phyloP scores from a whole-genome alignment of 2,797 vertebrate species.

The Coregonus ussuriensis region DNA sequence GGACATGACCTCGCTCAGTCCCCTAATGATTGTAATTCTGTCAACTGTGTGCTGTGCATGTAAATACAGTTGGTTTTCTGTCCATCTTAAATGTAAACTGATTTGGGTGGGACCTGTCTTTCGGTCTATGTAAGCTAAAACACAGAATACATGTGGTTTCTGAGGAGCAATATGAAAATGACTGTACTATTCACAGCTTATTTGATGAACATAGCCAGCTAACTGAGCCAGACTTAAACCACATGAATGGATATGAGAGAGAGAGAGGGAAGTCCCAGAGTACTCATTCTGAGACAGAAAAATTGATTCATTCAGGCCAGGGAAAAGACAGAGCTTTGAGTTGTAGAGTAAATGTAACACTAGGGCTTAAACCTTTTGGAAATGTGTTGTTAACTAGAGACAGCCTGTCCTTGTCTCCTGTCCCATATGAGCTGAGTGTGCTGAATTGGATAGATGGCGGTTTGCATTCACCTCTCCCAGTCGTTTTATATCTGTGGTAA shows the following conservation, averaged over 20 bases:
- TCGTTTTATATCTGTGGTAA: neutral
- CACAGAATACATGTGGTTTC: neutral
- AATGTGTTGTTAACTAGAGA: neutral
- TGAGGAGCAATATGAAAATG: constrained; percentile 44
- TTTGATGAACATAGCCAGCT: constrained; percentile 45
- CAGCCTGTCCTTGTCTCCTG: neutral
- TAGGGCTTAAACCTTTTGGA: neutral
- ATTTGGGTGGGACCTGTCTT: neutral
- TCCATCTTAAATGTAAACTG: neutral
- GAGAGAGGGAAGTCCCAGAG: constrained; percentile 66
- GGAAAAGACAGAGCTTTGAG: constrained; percentile 3
- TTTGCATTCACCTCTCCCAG: neutral
- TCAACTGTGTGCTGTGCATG: neutral
- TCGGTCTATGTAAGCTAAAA: neutral
- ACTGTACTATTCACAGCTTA: constrained; percentile 45
- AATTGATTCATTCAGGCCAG: constrained; percentile 7
- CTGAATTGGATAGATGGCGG: neutral
- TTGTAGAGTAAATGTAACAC: constrained; percentile 1
- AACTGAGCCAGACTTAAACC: constrained; percentile 50
- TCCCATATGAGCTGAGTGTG: neutral
- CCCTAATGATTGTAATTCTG: neutral
- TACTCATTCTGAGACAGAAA: constrained; percentile 56
- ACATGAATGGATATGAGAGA: constrained; percentile 73
- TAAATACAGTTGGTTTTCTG: neutral
- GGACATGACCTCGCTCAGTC: neutral